These are phyloP conservation scores for Helicolenus hilgendorfi DNA, from an alignment of 2,797 vertebrate genomes.

Conservation along the genomic window DNA sequence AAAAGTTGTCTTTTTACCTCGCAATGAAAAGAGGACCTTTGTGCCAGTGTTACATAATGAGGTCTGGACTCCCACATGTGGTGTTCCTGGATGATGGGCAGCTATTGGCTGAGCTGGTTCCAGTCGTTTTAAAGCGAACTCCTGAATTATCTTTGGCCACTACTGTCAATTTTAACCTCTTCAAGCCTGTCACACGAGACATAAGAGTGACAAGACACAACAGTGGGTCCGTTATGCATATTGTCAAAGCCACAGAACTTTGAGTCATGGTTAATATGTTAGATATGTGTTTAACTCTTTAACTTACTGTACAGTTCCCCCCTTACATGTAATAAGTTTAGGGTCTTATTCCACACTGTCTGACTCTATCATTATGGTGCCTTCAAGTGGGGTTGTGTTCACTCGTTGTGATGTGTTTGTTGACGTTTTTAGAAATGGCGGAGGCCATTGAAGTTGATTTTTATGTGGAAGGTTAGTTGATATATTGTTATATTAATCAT, in stretches of 20 bases:
- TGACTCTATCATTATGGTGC: neutral
- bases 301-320: neutral
- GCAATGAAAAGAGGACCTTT: slow-evolving; percentile 29
- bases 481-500: too few relatives aligned
- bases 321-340: neutral
- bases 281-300: neutral
- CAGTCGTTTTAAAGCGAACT: slow-evolving; percentile 25
- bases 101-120: slow-evolving; percentile 33
- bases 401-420: accelerated
- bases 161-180: slow-evolving; percentile 1
- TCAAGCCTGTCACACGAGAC: neutral
- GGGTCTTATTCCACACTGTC: neutral
- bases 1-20: neutral
- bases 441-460: too few relatives aligned
- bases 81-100: slow-evolving; percentile 1
- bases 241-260: neutral
- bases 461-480: too few relatives aligned
- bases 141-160: neutral
- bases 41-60: slow-evolving; percentile 43
- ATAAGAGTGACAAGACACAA: neutral
- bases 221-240: accelerated
- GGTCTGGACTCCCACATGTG: slow-evolving; percentile 12
- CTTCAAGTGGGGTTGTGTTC: neutral
- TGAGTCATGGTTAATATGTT: neutral
- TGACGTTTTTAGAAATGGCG: too few relatives aligned